Percentiles rank a stretch among this genome's conserved stretches.
Evolutionary conservation across 2,113 vertebrate genomes (phyloP).

Genomic region (Lophochroa leadbeateri): DNA sequence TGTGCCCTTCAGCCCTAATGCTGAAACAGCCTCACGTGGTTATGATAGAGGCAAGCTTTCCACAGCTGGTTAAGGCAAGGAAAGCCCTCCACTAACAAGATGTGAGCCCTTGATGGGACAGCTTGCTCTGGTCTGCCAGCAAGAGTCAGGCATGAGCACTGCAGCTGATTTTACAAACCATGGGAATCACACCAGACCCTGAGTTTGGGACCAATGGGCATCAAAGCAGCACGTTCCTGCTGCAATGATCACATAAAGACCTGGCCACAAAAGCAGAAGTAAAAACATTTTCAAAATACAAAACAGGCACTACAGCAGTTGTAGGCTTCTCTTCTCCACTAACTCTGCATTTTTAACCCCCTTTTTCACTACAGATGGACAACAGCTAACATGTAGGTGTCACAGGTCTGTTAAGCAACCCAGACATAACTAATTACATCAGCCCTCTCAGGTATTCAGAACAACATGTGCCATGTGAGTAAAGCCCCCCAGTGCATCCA

Average conservation of each 20-base stretch:
- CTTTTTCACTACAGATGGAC: background rate
- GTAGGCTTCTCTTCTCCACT: background rate
- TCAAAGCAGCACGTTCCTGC: background rate
- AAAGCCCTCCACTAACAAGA: background rate
- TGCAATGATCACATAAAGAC: fast-evolving
- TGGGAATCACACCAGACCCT: fast-evolving
- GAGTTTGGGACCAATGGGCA: background rate
- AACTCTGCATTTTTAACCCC: background rate
- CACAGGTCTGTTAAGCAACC: background rate
- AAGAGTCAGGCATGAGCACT: background rate
- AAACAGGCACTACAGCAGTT: background rate
- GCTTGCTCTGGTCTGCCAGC: background rate
- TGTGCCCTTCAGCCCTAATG: background rate
- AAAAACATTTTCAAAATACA: background rate
- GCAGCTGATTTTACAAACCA: background rate
- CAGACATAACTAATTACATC: background rate
- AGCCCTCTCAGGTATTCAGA: background rate
- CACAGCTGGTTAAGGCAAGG: background rate
- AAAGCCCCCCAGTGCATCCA: background rate
- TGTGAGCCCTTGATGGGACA: background rate
- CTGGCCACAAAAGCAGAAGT: background rate
- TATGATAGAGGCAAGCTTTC: background rate
- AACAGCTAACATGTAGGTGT: background rate
- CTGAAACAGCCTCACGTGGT: background rate
- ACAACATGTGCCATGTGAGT: background rate